phyloP scores from a whole-genome alignment of 2,113 vertebrate genomes.

The Semnopithecus entellus region DNA sequence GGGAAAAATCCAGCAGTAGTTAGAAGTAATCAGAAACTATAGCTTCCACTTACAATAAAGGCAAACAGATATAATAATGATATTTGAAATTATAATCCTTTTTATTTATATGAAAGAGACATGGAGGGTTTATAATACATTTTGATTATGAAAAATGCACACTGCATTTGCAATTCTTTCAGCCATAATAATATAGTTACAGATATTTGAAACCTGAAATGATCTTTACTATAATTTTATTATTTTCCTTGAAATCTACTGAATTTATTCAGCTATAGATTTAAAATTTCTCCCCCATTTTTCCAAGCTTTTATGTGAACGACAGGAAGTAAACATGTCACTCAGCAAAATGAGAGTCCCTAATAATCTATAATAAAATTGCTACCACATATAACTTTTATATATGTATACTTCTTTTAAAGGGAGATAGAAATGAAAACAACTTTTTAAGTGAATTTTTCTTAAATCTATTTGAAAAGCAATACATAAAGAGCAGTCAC shows the following conservation, averaged over 20 bases:
- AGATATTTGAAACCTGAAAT: not conserved
- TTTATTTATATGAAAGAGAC: constrained; percentile 48
- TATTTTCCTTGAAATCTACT: constrained; percentile 58
- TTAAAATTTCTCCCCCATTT: not conserved
- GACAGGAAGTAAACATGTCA: constrained; percentile 37
- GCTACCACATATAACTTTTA: not conserved
- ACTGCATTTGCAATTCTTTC: not conserved
- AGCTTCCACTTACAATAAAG: constrained; percentile 51
- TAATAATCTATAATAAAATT: constrained; percentile 32
- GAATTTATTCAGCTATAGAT: constrained; percentile 23
- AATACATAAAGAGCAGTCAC: not conserved
- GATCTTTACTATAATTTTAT: constrained; percentile 25
- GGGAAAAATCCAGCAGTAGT: not conserved
- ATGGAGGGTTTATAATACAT: not conserved
- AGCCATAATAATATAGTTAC: constrained; percentile 12
- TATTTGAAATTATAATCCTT: constrained; percentile 54
- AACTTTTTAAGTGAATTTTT: constrained; percentile 30
- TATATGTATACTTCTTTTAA: not conserved
- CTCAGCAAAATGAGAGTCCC: not conserved
- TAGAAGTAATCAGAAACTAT: constrained; percentile 46
- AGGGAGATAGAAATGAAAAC: constrained; percentile 23
- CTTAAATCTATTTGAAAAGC: constrained; percentile 15
- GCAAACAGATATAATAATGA: constrained; percentile 46
- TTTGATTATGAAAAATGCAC: constrained; percentile 56
- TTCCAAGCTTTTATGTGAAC: not conserved